Conservation (phyloP, 1,140 invertebrate genomes). For the Maconellicoccus hirsutus region DNA sequence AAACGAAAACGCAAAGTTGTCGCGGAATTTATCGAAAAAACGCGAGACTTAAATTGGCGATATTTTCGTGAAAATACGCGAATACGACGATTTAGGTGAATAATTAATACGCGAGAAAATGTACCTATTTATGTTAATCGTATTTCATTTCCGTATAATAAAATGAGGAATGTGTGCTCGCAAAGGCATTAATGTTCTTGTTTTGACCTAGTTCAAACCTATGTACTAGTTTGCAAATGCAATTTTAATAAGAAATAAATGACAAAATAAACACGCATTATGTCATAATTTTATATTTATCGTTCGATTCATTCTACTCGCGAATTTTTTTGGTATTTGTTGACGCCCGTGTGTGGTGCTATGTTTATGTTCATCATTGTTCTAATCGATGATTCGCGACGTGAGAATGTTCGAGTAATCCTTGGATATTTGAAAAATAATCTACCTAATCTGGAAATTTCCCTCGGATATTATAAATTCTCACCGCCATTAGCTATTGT, state of each 20-base stretch:
- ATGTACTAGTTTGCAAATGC: background rate
- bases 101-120: background rate
- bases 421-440: too few species aligned
- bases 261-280: too few species aligned
- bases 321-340: too few species aligned
- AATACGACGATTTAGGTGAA: background rate
- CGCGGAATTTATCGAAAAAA: background rate
- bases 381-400: too few species aligned
- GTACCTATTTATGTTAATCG: background rate
- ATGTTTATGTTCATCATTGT: too few species aligned
- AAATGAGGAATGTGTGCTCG: background rate
- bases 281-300: too few species aligned
- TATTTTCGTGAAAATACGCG: background rate
- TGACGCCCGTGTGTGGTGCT: too few species aligned
- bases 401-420: too few species aligned
- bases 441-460: too few species aligned
- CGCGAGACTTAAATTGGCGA: background rate
- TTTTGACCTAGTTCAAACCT: background rate
- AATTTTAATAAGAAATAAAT: slow-evolving; percentile 2
- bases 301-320: too few species aligned
- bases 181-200: slow-evolving; percentile 10
- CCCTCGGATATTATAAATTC: too few species aligned
- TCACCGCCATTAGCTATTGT: too few species aligned
- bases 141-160: background rate
- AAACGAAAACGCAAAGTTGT: background rate